Conservation (phyloP, 2,888 invertebrate species). For the Parasteatoda lunata region DNA sequence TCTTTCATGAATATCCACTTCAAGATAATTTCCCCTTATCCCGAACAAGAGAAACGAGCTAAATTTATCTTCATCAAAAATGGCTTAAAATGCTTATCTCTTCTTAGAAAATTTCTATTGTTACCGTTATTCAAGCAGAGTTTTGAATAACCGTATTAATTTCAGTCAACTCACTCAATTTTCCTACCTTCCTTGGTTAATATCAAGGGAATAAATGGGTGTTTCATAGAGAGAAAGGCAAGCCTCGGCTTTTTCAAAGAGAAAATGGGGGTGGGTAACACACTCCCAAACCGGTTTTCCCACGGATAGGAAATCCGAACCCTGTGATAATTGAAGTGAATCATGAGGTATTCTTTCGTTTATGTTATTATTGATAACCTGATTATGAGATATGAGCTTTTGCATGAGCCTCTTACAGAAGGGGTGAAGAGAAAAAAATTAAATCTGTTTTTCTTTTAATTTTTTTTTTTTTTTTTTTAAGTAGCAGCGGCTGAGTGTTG, state of each 20-base stretch:
- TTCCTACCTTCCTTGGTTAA: neutral
- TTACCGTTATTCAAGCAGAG: constrained; percentile 19
- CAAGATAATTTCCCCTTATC: neutral
- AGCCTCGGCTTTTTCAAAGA: neutral
- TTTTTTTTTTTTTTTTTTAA: neutral
- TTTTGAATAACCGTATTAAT: constrained; percentile 61
- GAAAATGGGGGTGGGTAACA: constrained; percentile 6
- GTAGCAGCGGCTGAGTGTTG: too few species aligned
- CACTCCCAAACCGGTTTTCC: constrained; percentile 24
- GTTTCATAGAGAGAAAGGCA: neutral
- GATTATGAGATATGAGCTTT: neutral
- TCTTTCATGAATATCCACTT: neutral
- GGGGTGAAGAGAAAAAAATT: neutral
- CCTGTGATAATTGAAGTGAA: constrained; percentile 63
- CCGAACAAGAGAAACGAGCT: constrained; percentile 5
- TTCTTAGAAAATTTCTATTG: constrained; percentile 39
- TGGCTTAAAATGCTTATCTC: constrained; percentile 36
- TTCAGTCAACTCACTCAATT: constrained; percentile 22
- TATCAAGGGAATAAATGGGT: neutral
- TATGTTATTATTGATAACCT: constrained; percentile 1
- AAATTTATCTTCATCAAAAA: constrained; percentile 52
- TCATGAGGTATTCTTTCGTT: constrained; percentile 19
- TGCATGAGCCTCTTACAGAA: neutral
- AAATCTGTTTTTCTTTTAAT: neutral
- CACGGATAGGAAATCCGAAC: constrained; percentile 39